Percentiles rank a stretch among this genome's conserved stretches.
phyloP scores from a whole-genome alignment of 2,113 vertebrate genomes.

The Anseranas semipalmata region DNA sequence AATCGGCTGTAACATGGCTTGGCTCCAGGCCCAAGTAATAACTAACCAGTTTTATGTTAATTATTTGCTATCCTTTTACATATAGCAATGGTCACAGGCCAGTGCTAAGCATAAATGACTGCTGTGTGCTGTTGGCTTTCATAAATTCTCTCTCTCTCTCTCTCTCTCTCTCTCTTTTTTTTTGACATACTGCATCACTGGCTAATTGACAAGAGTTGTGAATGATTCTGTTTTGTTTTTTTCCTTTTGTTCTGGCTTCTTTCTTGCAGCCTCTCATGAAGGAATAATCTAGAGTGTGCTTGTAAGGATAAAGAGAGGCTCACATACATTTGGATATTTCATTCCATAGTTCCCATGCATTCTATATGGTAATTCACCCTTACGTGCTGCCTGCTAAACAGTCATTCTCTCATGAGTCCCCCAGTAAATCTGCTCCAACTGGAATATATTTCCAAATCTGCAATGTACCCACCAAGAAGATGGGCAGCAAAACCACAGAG shows the following conservation, averaged over 20 bases:
- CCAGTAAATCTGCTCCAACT: background rate
- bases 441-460: background rate
- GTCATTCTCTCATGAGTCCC: background rate
- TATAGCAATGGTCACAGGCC: background rate
- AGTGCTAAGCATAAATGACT: background rate
- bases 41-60: slow-evolving; percentile 61
- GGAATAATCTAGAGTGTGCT: background rate
- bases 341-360: background rate
- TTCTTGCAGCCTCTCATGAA: background rate
- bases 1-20: slow-evolving; percentile 27
- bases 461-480: background rate
- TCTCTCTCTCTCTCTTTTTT: too few species aligned
- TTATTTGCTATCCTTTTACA: slow-evolving; percentile 40
- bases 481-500: background rate
- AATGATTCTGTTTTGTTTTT: background rate
- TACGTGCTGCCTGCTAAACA: background rate
- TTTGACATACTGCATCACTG: background rate
- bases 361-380: background rate
- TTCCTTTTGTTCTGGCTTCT: background rate
- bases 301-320: background rate
- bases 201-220: background rate
- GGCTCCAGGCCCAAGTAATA: slow-evolving; percentile 34
- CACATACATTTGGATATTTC: background rate
- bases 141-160: background rate
- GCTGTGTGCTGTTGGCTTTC: background rate